Conservation (phyloP, 2,888 invertebrate species). For the Agelastica alni region DNA sequence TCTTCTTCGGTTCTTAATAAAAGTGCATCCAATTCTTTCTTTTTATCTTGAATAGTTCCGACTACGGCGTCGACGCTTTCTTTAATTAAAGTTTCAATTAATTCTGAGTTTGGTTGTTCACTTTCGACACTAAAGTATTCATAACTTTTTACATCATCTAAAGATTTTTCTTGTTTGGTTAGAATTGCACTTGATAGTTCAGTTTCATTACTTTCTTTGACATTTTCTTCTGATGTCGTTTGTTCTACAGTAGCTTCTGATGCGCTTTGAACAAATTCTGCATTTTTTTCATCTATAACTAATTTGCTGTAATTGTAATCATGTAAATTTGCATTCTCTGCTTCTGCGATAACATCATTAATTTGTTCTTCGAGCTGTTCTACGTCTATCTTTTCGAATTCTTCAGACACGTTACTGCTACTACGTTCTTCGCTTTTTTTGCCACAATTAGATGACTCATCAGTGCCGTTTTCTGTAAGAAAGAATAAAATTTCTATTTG, state of each 20-base stretch:
- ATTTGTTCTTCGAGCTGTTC: conserved; percentile 35
- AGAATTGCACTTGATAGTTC: background rate
- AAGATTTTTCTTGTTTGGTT: background rate
- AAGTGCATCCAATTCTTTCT: conserved; percentile 5
- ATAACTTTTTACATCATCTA: background rate
- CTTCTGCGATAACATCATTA: conserved; percentile 56
- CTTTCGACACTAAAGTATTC: background rate
- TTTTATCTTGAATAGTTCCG: conserved; percentile 7
- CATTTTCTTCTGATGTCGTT: background rate
- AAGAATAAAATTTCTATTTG: conserved; percentile 31
- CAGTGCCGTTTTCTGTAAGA: conserved; percentile 47
- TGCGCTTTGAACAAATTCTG: background rate
- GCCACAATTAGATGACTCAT: conserved; percentile 41
- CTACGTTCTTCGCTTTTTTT: conserved; percentile 38
- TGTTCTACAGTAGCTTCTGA: background rate
- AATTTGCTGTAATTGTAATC: background rate
- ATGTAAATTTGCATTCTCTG: conserved; percentile 30
- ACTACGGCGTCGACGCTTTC: conserved; percentile 8
- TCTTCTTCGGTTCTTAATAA: conserved; percentile 5
- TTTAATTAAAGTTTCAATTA: conserved; percentile 10
- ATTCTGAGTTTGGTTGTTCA: background rate
- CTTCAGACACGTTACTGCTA: conserved; percentile 40
- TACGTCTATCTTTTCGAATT: conserved; percentile 43
- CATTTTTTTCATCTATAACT: too few species aligned
- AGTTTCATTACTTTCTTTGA: background rate